Evolutionary conservation across 2,797 vertebrate species (phyloP).

Genomic region (Sebastes steindachneri): DNA sequence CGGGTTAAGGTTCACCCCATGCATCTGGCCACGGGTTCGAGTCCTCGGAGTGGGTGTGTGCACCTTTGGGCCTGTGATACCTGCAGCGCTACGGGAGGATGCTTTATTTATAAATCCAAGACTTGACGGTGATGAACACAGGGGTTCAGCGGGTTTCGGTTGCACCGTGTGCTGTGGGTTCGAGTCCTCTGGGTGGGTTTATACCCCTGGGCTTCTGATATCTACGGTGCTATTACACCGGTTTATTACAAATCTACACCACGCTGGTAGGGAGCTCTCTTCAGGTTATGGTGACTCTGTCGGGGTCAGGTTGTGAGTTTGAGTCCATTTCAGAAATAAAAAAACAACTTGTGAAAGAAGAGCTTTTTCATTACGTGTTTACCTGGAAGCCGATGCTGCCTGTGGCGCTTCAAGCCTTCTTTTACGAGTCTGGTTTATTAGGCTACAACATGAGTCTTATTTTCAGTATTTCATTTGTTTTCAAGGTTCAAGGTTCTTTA

Average conservation of each 20-base stretch:
- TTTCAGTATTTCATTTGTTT: not conserved
- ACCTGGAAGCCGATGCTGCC: not conserved
- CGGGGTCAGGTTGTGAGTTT: conserved; percentile 3
- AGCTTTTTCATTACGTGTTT: conserved; percentile 18
- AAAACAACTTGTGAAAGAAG: not conserved
- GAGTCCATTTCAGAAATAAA: not conserved
- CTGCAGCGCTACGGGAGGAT: not conserved
- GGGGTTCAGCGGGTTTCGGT: conserved; percentile 8
- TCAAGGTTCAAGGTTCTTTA: too few species aligned
- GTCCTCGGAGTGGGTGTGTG: conserved; percentile 19
- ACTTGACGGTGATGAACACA: not conserved
- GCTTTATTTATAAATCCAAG: conserved; percentile 35
- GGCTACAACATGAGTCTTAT: not conserved
- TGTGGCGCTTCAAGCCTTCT: not conserved
- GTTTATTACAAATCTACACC: conserved; percentile 33
- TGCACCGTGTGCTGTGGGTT: conserved; percentile 1
- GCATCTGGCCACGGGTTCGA: conserved; percentile 51
- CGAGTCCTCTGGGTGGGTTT: conserved; percentile 29
- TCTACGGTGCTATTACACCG: not conserved
- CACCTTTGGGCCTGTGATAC: conserved; percentile 24
- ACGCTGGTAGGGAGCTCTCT: not conserved
- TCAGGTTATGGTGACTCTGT: not conserved
- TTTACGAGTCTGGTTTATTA: conserved; percentile 18
- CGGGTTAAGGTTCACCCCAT: conserved; percentile 56
- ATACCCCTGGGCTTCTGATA: not conserved